Evolutionary conservation across 2,888 invertebrate genomes (phyloP).

Genomic region (Pristionchus maxplancki): DNA sequence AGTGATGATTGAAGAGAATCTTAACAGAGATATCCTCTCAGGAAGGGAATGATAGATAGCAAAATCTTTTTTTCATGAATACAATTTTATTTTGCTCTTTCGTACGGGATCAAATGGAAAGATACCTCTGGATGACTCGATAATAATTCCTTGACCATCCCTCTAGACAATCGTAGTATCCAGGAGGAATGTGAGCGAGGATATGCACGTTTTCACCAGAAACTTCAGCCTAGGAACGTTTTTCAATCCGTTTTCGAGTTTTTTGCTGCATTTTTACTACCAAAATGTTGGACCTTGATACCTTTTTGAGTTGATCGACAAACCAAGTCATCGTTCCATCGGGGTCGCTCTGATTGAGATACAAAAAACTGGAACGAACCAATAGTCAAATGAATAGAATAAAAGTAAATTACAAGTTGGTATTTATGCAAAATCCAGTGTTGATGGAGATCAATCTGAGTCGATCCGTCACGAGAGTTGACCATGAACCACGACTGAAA

Average conservation of each 20-base stretch:
- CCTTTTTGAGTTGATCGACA: constrained; percentile 82
- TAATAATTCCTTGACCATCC: constrained; percentile 90
- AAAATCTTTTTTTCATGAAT: too few species aligned
- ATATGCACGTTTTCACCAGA: constrained; percentile 87
- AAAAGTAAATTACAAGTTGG: constrained; percentile 72
- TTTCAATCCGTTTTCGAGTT: not conserved
- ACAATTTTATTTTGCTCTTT: too few species aligned
- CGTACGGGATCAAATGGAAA: too few species aligned
- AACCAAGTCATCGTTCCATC: constrained; percentile 89
- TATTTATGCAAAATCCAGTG: constrained; percentile 79
- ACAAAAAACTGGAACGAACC: constrained; percentile 82
- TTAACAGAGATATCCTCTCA: constrained; percentile 76
- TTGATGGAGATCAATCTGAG: constrained; percentile 75
- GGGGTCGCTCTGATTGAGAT: constrained; percentile 90
- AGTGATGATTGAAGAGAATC: constrained; percentile 86
- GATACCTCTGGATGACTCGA: constrained; percentile 78
- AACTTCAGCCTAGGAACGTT: constrained; percentile 83
- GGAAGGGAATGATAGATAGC: too few species aligned
- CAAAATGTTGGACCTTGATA: too few species aligned
- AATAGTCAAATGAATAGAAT: not conserved
- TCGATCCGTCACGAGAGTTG: constrained; percentile 81
- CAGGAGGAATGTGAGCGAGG: constrained; percentile 89
- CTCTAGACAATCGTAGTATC: constrained; percentile 84
- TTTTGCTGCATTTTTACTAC: not conserved
- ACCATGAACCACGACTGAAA: constrained; percentile 86